These are phyloP conservation scores for Heterodera schachtii DNA, from an alignment of 1,140 invertebrate species.

Conservation along the genomic window DNA sequence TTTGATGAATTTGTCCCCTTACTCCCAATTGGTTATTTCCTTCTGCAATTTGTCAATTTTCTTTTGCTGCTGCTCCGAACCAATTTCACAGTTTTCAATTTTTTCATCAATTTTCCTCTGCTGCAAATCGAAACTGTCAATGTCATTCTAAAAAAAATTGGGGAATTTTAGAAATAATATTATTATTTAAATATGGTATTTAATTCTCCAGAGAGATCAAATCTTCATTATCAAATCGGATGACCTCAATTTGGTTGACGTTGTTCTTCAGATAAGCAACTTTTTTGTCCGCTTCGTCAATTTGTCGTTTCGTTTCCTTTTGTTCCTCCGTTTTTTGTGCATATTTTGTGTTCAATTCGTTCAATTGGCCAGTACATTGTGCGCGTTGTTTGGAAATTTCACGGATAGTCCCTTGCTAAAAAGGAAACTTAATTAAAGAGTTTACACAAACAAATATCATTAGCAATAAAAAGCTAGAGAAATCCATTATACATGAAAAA, in stretches of 20 bases:
- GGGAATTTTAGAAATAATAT: neutral
- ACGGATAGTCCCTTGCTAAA: slow-evolving; percentile 4
- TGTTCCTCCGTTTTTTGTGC: slow-evolving; percentile 14
- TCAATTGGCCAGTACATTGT: neutral
- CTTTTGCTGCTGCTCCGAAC: neutral
- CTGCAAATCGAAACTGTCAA: slow-evolving; percentile 13
- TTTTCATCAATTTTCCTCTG: neutral
- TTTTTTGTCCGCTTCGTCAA: neutral
- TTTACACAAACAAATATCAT: no score
- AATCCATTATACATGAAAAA: no score
- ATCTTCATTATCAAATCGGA: neutral
- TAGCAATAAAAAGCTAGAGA: no score
- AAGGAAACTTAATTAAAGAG: neutral
- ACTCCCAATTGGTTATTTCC: neutral
- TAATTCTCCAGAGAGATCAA: no score
- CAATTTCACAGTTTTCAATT: neutral
- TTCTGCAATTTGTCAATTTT: neutral
- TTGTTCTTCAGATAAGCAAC: slow-evolving; percentile 22
- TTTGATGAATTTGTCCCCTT: neutral
- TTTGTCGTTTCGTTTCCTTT: neutral
- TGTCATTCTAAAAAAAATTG: slow-evolving; percentile 9
- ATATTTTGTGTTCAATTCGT: neutral
- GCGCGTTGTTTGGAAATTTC: neutral
- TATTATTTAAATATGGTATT: no score
- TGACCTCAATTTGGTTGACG: slow-evolving; percentile 17